phyloP scores from a whole-genome alignment of 2,888 invertebrate genomes.

The Melieria omissa region DNA sequence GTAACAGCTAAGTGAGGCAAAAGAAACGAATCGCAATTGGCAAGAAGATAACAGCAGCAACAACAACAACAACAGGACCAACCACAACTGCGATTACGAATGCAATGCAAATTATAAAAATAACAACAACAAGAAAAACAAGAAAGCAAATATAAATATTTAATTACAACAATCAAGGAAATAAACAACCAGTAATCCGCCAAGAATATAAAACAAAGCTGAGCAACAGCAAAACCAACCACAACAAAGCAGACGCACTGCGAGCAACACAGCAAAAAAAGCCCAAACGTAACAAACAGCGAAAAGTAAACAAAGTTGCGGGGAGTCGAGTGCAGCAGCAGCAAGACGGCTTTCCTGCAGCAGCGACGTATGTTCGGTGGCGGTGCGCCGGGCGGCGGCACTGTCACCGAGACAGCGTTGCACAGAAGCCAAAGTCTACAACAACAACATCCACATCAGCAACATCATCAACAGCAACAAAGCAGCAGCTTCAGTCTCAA shows the following conservation, averaged over 20 bases:
- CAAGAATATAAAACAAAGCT: constrained; percentile 1
- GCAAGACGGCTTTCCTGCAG: constrained; percentile 44
- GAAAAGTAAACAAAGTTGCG: constrained; percentile 9
- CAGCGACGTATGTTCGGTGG: constrained; percentile 39
- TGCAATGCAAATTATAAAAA: constrained; percentile 5
- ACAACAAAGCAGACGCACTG: constrained; percentile 20
- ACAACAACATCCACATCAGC: constrained; percentile 20
- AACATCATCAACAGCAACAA: constrained; percentile 15
- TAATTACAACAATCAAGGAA: constrained; percentile 10
- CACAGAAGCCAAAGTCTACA: constrained; percentile 17
- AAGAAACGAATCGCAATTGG: too few species aligned
- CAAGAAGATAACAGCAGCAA: background rate
- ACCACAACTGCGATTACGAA: background rate
- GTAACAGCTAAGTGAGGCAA: too few species aligned
- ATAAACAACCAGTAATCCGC: background rate
- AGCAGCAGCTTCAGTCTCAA: constrained; percentile 28
- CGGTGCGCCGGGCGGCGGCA: constrained; percentile 36
- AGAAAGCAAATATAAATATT: constrained; percentile 22
- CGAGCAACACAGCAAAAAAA: constrained; percentile 35
- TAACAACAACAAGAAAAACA: constrained; percentile 9
- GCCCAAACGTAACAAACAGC: background rate
- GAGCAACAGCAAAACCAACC: constrained; percentile 17
- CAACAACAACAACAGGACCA: background rate
- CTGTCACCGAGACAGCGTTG: constrained; percentile 13
- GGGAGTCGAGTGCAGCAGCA: constrained; percentile 3